phyloP scores from a whole-genome alignment of 2,888 invertebrate species.

The Epinotia nisella region DNA sequence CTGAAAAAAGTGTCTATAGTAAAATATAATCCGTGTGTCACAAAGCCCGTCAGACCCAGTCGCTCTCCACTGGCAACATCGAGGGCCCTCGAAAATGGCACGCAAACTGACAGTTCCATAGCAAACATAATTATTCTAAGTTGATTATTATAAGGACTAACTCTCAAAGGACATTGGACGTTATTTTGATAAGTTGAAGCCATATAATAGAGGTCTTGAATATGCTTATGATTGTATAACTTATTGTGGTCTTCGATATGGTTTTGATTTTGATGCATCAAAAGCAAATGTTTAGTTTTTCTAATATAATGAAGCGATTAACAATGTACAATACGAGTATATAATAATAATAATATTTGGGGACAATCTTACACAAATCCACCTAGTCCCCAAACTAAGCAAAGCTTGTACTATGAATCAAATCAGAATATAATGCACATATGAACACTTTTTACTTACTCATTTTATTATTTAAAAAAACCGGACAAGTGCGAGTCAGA shows the following conservation, averaged over 20 bases:
- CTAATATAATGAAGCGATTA: slow-evolving; percentile 23
- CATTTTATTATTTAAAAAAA: too few relatives aligned
- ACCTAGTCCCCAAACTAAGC: too few relatives aligned
- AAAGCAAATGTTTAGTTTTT: slow-evolving; percentile 30
- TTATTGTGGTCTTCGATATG: slow-evolving; percentile 35
- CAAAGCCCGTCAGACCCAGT: slow-evolving; percentile 61
- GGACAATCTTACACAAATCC: too few relatives aligned
- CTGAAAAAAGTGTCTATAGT: slow-evolving; percentile 60
- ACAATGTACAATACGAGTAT: background rate
- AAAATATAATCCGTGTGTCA: slow-evolving; percentile 53
- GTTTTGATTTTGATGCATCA: slow-evolving; percentile 18
- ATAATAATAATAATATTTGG: too few relatives aligned
- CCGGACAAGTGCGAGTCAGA: too few relatives aligned
- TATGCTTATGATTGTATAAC: slow-evolving; percentile 21
- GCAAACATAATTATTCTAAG: slow-evolving; percentile 49
- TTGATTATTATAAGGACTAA: slow-evolving; percentile 50
- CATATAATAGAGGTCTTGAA: background rate
- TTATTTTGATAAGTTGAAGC: slow-evolving; percentile 8
- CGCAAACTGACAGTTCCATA: slow-evolving; percentile 65
- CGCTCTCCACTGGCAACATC: slow-evolving; percentile 69
- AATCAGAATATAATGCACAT: background rate
- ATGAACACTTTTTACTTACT: background rate
- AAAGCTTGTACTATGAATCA: too few relatives aligned
- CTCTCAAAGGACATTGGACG: slow-evolving; percentile 42
- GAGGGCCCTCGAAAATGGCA: slow-evolving; percentile 73